These are phyloP conservation scores for Plectropomus leopardus DNA, from an alignment of 2,113 vertebrate genomes.

Conservation along the genomic window DNA sequence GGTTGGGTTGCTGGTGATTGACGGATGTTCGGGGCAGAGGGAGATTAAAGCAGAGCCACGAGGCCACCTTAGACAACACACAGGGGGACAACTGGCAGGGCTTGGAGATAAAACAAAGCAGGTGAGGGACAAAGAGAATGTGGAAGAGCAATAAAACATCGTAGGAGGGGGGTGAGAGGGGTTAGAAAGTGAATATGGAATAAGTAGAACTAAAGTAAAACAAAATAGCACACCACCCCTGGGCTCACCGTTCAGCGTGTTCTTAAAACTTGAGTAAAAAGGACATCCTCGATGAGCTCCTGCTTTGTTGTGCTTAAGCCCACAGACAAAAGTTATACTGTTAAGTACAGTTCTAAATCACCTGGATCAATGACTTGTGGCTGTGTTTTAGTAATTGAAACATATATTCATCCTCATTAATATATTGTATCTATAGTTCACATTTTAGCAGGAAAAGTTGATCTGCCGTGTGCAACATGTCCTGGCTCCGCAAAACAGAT, in stretches of 20 bases:
- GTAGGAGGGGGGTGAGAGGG: neutral
- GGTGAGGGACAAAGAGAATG: neutral
- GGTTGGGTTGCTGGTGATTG: slow-evolving; percentile 64
- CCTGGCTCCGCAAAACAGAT: too few relatives aligned
- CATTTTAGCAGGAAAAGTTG: too few relatives aligned
- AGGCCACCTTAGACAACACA: slow-evolving; percentile 57
- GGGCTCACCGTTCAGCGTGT: neutral
- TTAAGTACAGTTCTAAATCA: too few relatives aligned
- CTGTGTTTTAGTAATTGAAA: too few relatives aligned
- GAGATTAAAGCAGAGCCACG: slow-evolving; percentile 75
- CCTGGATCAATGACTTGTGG: too few relatives aligned
- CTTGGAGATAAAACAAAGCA: slow-evolving; percentile 17
- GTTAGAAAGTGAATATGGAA: neutral
- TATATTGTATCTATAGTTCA: too few relatives aligned
- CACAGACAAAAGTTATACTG: too few relatives aligned
- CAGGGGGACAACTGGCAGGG: neutral
- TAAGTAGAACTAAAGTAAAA: too few relatives aligned
- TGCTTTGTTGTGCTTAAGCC: too few relatives aligned
- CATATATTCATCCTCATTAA: too few relatives aligned
- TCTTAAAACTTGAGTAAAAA: neutral
- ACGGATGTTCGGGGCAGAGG: slow-evolving; percentile 65
- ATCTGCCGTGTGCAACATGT: too few relatives aligned
- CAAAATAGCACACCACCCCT: too few relatives aligned
- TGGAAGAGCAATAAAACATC: neutral
- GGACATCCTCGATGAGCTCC: neutral